Evolutionary conservation across 2,113 vertebrate species (phyloP).

Genomic region (Tricholaema leucomelas): DNA sequence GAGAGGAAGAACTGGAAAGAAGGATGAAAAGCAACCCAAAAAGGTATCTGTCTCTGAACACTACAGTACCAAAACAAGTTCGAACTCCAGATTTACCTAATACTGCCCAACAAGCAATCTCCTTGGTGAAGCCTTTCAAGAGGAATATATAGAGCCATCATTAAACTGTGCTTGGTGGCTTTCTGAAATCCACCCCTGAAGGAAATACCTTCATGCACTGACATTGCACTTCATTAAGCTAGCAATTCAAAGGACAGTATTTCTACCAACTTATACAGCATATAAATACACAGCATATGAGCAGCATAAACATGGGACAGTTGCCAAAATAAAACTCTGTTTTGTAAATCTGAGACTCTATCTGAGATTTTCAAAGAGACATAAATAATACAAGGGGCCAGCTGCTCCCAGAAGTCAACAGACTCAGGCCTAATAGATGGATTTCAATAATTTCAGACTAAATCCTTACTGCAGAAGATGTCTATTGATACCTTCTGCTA

Average conservation of each 20-base stretch:
- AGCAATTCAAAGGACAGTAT: background rate
- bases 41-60: background rate
- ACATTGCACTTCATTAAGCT: background rate
- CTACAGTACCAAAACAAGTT: background rate
- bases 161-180: background rate
- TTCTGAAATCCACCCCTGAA: background rate
- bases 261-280: background rate
- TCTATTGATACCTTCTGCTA: conserved; percentile 53
- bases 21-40: background rate
- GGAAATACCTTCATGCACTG: background rate
- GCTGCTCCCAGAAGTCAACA: conserved; percentile 14
- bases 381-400: background rate
- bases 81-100: background rate
- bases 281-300: background rate
- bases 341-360: background rate
- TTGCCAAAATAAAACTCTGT: conserved; percentile 21
- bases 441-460: conserved; percentile 37
- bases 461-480: background rate
- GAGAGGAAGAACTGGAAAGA: background rate
- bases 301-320: conserved; percentile 18
- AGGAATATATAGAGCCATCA: background rate
- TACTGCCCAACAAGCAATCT: background rate
- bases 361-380: conserved; percentile 16
- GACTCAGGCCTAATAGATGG: background rate
- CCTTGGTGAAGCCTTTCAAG: background rate